phyloP scores from a whole-genome alignment of 2,113 vertebrate species.

The Erythrolamprus reginae region DNA sequence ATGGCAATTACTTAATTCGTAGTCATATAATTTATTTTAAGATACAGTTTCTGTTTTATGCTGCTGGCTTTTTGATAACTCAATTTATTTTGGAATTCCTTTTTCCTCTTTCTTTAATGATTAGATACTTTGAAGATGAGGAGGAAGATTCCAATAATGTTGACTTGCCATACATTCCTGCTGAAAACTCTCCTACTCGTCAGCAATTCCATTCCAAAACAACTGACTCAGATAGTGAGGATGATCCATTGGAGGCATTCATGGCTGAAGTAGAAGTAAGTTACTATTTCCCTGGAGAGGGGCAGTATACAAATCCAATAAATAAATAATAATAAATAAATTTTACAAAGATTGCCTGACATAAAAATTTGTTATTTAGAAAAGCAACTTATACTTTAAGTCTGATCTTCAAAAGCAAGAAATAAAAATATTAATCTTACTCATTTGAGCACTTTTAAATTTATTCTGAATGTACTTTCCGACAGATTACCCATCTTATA shows the following conservation, averaged over 20 bases:
- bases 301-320: no score
- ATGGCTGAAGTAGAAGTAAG: slow-evolving; percentile 98
- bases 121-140: slow-evolving; percentile 97
- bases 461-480: background rate
- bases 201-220: slow-evolving; percentile 86
- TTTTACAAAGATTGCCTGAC: background rate
- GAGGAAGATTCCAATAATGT: slow-evolving; percentile 90
- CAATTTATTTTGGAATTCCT: background rate
- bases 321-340: no score
- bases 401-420: background rate
- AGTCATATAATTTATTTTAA: background rate
- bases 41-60: background rate
- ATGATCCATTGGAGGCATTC: slow-evolving; percentile 95
- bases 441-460: background rate
- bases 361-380: background rate
- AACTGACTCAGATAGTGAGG: slow-evolving; percentile 90
- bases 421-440: background rate
- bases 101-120: slow-evolving; percentile 21
- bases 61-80: background rate
- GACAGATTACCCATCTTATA: background rate
- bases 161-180: slow-evolving; percentile 94
- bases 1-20: background rate
- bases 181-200: slow-evolving; percentile 95
- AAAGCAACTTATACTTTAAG: background rate
- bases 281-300: accelerated